Conservation (phyloP, 2,888 invertebrate species). For the Zaprionus obscuricornis region DNA sequence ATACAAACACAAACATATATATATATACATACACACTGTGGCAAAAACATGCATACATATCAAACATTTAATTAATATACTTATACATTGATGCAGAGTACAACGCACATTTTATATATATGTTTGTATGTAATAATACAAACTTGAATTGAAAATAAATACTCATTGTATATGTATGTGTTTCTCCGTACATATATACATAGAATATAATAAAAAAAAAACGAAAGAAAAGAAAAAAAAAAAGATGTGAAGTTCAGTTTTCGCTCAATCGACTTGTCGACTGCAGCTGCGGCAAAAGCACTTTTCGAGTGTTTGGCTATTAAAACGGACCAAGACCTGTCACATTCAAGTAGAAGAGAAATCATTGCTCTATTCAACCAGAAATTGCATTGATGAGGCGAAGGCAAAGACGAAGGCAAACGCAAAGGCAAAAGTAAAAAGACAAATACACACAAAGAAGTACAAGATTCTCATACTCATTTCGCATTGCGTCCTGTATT, state of each 20-base stretch:
- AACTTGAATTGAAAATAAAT: conserved; percentile 26
- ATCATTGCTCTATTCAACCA: conserved; percentile 60
- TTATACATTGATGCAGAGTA: no score
- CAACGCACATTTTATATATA: neutral
- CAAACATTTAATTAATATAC: conserved; percentile 32
- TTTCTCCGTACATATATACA: neutral
- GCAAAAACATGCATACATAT: no score
- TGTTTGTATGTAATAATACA: no score
- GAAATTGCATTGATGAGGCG: conserved; percentile 53
- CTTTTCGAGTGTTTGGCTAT: conserved; percentile 57
- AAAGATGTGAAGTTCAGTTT: conserved; percentile 44
- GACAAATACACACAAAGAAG: conserved; percentile 17
- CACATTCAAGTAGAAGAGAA: conserved; percentile 61
- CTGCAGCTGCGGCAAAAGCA: conserved; percentile 45
- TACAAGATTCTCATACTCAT: conserved; percentile 5
- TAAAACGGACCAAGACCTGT: conserved; percentile 69
- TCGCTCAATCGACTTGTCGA: conserved; percentile 61
- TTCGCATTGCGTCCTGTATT: neutral
- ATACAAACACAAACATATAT: no score
- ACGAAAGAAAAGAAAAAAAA: conserved; percentile 14
- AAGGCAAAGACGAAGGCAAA: neutral
- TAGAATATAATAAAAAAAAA: conserved; percentile 9
- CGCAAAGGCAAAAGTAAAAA: conserved; percentile 9
- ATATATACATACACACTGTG: no score
- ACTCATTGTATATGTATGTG: neutral